Evolutionary conservation across 1,140 invertebrate species (phyloP).

Genomic region (Calosoma granatense): DNA sequence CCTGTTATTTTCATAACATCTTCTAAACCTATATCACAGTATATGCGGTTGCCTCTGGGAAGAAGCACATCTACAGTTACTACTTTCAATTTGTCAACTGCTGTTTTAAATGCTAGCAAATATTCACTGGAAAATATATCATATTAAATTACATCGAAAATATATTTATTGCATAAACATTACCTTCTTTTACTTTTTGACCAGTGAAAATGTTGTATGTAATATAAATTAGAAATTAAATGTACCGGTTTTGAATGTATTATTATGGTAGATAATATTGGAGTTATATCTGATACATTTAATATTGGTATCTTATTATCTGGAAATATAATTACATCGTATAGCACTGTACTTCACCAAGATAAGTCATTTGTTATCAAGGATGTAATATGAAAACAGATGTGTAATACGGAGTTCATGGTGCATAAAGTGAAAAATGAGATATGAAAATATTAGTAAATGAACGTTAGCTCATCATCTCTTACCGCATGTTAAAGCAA

Average conservation of each 20-base stretch:
- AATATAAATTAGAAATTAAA: constrained; percentile 5
- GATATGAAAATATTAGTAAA: not conserved
- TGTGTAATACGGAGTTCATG: no score
- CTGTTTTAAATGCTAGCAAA: not conserved
- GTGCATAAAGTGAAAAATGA: no score
- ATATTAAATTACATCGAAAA: not conserved
- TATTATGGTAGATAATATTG: not conserved
- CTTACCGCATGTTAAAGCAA: not conserved
- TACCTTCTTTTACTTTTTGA: not conserved
- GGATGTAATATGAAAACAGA: no score
- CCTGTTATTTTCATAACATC: not conserved
- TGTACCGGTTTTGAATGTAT: not conserved
- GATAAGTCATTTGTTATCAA: no score
- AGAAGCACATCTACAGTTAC: not conserved
- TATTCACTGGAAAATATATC: not conserved
- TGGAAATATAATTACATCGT: no score
- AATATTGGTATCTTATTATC: not conserved
- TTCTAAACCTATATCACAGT: not conserved
- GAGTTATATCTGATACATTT: not conserved
- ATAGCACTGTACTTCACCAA: no score
- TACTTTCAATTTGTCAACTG: not conserved
- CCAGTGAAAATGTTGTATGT: not conserved
- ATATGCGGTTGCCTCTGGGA: not conserved
- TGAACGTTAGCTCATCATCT: not conserved
- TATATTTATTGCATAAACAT: no score